These are phyloP conservation scores for Atta cephalotes DNA, from an alignment of 1,140 invertebrate species.

Conservation along the genomic window DNA sequence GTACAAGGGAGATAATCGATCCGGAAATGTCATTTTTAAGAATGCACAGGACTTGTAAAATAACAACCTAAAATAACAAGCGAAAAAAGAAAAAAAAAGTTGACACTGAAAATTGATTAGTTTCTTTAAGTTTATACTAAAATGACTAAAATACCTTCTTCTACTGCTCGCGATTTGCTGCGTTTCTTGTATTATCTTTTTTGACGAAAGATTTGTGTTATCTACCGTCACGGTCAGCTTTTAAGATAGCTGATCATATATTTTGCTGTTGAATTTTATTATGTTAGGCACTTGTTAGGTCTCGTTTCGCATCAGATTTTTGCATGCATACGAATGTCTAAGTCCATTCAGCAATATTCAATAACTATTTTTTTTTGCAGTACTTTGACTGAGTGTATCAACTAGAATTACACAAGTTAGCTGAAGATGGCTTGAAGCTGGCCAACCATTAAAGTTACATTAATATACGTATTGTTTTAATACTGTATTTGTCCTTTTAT, in stretches of 20 bases:
- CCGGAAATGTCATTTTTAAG: not conserved
- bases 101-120: not conserved
- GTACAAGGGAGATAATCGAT: not conserved
- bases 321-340: too few species aligned
- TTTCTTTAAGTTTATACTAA: not conserved
- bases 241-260: slow-evolving; percentile 20
- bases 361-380: too few species aligned
- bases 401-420: too few species aligned
- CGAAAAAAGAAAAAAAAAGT: not conserved
- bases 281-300: not conserved
- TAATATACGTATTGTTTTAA: too few species aligned
- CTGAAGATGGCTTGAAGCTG: too few species aligned
- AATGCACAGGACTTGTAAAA: not conserved
- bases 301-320: not conserved
- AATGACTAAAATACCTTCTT: not conserved
- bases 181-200: not conserved
- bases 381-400: too few species aligned
- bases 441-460: too few species aligned
- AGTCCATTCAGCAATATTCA: too few species aligned
- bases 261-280: not conserved
- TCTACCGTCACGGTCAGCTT: not conserved
- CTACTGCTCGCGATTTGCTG: not conserved
- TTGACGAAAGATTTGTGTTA: not conserved
- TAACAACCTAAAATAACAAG: not conserved
- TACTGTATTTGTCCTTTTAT: too few species aligned